These are phyloP conservation scores for Sander lucioperca DNA, from an alignment of 2,113 vertebrate species.

Conservation along the genomic window DNA sequence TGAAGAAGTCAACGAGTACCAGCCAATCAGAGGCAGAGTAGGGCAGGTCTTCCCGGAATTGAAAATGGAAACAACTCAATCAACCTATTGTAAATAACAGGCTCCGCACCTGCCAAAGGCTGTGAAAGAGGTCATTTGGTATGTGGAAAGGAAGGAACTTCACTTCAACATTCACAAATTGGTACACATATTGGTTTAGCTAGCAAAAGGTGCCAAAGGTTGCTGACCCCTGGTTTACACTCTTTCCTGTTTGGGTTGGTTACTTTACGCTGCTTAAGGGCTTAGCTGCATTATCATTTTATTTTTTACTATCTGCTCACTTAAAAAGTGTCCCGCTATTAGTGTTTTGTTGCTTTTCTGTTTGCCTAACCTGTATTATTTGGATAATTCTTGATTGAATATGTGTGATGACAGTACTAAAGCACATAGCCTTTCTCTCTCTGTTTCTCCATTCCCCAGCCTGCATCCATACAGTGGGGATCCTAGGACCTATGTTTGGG, in stretches of 20 bases:
- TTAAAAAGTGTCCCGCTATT: background rate
- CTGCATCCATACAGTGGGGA: slow-evolving; percentile 91
- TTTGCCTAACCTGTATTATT: background rate
- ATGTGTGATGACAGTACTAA: background rate
- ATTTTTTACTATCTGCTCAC: background rate
- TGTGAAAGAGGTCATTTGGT: no score
- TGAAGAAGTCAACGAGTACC: no score
- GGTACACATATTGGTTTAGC: no score
- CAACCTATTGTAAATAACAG: no score
- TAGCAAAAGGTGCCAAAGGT: no score
- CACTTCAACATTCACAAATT: no score
- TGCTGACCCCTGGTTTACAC: background rate
- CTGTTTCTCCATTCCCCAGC: slow-evolving; percentile 80
- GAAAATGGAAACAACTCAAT: no score
- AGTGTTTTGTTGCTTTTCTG: background rate
- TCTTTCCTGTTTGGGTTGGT: background rate
- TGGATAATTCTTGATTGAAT: background rate
- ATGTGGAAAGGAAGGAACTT: no score
- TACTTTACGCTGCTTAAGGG: background rate
- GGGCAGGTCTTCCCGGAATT: no score
- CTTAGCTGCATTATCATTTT: background rate
- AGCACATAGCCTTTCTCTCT: background rate
- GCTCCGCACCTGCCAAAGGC: no score
- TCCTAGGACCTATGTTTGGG: slow-evolving; percentile 94
- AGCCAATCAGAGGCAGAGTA: no score